Evolutionary conservation across 2,888 invertebrate species (phyloP), one percentile per base, ranked within the genome.

Genomic region (Machimus rusticus): DNA sequence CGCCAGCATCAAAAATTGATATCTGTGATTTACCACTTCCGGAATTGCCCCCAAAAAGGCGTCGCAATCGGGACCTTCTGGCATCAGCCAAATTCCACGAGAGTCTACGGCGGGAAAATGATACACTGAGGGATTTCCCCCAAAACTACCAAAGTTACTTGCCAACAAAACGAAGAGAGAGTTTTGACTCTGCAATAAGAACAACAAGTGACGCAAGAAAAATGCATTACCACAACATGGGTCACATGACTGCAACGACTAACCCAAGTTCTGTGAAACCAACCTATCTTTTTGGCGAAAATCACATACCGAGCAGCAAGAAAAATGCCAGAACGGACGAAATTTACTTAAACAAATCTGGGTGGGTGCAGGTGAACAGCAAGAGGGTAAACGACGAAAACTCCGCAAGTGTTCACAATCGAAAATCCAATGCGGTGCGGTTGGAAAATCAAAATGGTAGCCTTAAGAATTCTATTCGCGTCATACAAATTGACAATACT

Each of bases 361-460:
- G 93, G 31, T 93, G 93, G 93, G 93, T 93, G n/a, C 93, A 93
- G 89, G 93, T 93, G 2, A 93, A 92, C 89, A 90, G 91, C 8
- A 93, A 93, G 88, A 90, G 91, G 6, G 90, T 90, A 74, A 90
- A 91, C 85, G 91, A 92, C 87, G 92, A 93, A 87, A 92, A 90
- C 87, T 90, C 89, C 2, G 88, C 89, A 31, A 88, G 87, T 16
- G 89, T 89, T 81, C 90, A 89, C 31, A 90, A 90, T 46, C 90
- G 91, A 5, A 90, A 91, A 5, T 87, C 89, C 0, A 91, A 90
- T 87, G 87, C 89, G 43, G 84, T 87, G 39, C 90, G 89, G 28
- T 90, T 90, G 74, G 89, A 88, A 9, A 91, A 91, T 81, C 91
- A 91, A 86, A 92, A 92, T 88, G 91, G 90, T 77, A 78, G 46